Percentiles rank a stretch among this genome's conserved stretches.
These are phyloP conservation scores for Forbesichthys papilliferus DNA, from an alignment of 2,113 vertebrate genomes.

Conservation along the genomic window DNA sequence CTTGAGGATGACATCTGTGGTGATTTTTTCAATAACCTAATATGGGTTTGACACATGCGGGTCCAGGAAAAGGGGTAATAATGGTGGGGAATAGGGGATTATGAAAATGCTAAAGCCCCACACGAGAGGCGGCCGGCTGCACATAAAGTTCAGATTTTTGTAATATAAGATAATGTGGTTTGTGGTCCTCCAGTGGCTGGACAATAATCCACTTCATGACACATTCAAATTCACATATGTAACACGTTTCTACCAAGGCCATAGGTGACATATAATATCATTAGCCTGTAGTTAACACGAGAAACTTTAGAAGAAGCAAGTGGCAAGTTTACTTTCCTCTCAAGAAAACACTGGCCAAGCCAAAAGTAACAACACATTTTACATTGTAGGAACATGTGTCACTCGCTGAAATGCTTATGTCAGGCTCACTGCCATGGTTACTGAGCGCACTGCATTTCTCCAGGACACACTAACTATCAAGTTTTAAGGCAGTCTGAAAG, in stretches of 20 bases:
- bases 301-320: conserved; percentile 71
- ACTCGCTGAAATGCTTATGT: conserved; percentile 43
- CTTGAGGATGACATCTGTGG: conserved; percentile 87
- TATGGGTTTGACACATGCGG: conserved; percentile 73
- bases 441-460: conserved; percentile 51
- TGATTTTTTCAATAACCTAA: conserved; percentile 87
- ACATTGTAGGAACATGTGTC: conserved; percentile 61
- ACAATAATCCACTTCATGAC: conserved; percentile 81
- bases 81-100: conserved; percentile 72
- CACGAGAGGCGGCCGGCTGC: conserved; percentile 68
- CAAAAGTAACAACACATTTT: conserved; percentile 63
- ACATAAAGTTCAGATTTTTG: conserved; percentile 81
- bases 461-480: conserved; percentile 35
- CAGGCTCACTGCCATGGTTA: conserved; percentile 52
- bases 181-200: conserved; percentile 82
- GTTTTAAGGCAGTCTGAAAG: conserved; percentile 24
- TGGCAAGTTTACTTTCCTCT: conserved; percentile 56
- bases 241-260: conserved; percentile 82
- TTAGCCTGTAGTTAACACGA: conserved; percentile 75
- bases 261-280: conserved; percentile 81
- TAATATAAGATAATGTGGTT: conserved; percentile 84
- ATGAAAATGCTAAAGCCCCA: conserved; percentile 84
- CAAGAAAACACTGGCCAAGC: conserved; percentile 57
- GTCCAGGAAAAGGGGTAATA: conserved; percentile 39
- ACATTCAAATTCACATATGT: conserved; percentile 82